Percentiles rank a stretch among this genome's conserved stretches.
Evolutionary conservation across 1,140 invertebrate genomes (phyloP).

Genomic region (Polyergus mexicanus): DNA sequence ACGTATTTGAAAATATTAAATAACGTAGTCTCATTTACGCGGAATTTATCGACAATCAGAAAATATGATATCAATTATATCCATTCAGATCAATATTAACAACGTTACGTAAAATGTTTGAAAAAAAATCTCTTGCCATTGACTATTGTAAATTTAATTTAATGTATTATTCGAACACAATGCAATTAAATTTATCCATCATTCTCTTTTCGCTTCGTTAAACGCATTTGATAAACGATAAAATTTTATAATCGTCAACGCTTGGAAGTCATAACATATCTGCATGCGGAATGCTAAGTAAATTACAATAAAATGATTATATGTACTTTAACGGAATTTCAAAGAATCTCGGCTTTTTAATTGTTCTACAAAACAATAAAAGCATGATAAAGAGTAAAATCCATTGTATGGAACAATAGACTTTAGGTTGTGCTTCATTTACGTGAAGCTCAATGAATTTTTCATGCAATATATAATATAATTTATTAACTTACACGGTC

Average conservation of each 20-base stretch:
- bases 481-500: not conserved
- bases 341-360: conserved; percentile 6
- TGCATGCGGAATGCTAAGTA: not conserved
- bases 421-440: not conserved
- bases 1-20: conserved; percentile 37
- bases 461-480: not conserved
- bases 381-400: not conserved
- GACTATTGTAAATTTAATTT: conserved; percentile 53
- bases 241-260: conserved; percentile 41
- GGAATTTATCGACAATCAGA: conserved; percentile 37
- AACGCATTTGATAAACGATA: conserved; percentile 42
- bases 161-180: not conserved
- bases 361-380: conserved; percentile 5
- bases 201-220: conserved; percentile 52
- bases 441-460: not conserved
- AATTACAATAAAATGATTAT: conserved; percentile 28
- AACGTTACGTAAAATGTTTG: not conserved
- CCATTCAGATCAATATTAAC: conserved; percentile 28
- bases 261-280: not conserved
- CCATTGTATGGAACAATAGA: not conserved
- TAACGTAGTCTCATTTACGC: conserved; percentile 36
- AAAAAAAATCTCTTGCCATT: conserved; percentile 18
- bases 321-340: conserved; percentile 20
- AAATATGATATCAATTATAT: conserved; percentile 39
- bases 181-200: conserved; percentile 22